Evolutionary conservation across 2,888 invertebrate species (phyloP), one percentile per base, ranked within the genome.

Genomic region (Megamerina dolium): DNA sequence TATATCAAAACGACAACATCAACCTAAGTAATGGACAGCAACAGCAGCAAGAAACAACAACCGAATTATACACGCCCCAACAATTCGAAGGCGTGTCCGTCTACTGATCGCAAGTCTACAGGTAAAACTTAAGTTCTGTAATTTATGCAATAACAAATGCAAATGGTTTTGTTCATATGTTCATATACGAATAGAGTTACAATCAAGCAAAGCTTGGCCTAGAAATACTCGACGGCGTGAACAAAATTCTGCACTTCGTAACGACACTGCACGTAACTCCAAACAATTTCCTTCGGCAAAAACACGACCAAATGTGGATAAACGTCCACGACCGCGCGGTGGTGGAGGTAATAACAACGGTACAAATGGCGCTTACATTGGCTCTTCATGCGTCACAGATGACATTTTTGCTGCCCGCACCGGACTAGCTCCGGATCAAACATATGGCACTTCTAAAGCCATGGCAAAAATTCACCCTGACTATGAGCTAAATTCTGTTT

Each of bases 401-500:
- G 54, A 59, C 56, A 32, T 57, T 44, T 31, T 48, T 60, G 23
- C 60, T 60, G 45, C 60, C 67, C 19, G 67, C 68, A 2, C 70
- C 70, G 63, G 72, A 70, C 48, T 70, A 72, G 64, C 57, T 48
- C 20, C 45, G 37, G 43, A 41, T 3, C 46, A 49, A 13, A 40
- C 45, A 19, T 50, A 30, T 36, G 51, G 43, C 45, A 39, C 32
- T 26, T 33, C 43, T 17, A 43, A 35, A 38, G 51, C 43, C 40
- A 37, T 41, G 42, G 35, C 46, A 33, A 55, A 56, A 53, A 56
- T 47, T 46, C 55, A 35, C 45, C 45, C 33, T 50, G 58, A 64
- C 37, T 58, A 62, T 68, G 90, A 90, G 78, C 74, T 82, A 72
- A 88, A 87, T 77, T 89, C 89, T 68, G 83, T 88, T 61, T 82